Percentiles rank a stretch among this genome's conserved stretches.
Conservation (phyloP, 2,113 vertebrate genomes). For the Chloebia gouldiae region DNA sequence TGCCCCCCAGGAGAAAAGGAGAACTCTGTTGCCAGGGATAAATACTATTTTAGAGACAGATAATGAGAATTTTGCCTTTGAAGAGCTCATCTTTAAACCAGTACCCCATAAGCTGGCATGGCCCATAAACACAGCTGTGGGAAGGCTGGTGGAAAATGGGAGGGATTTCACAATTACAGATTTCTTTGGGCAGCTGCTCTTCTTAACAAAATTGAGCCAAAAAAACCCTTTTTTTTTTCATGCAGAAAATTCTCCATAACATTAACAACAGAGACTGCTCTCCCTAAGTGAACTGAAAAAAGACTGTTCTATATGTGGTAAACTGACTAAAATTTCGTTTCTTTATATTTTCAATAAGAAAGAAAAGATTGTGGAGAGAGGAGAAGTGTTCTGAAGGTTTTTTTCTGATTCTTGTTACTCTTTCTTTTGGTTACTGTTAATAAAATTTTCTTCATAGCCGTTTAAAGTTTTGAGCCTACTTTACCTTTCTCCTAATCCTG, state of each 20-base stretch:
- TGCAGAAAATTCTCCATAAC: neutral
- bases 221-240: neutral
- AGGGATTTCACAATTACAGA: neutral
- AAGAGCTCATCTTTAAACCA: no score
- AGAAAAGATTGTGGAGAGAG: neutral
- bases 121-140: neutral
- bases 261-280: neutral
- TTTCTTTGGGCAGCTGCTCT: neutral
- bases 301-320: neutral
- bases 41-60: neutral
- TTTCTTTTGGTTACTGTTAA: neutral
- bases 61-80: neutral
- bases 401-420: neutral
- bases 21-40: neutral
- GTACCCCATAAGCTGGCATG: rapidly evolving
- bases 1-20: neutral
- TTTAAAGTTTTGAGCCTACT: neutral
- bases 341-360: neutral
- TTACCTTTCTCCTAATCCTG: neutral
- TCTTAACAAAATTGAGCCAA: neutral
- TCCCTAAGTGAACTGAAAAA: neutral
- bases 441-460: neutral
- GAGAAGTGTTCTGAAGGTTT: neutral
- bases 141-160: neutral
- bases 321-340: neutral